Conservation (phyloP, 30 jellyfish, hydroid and myxozoan genomes). For the Hydra vulgaris region DNA sequence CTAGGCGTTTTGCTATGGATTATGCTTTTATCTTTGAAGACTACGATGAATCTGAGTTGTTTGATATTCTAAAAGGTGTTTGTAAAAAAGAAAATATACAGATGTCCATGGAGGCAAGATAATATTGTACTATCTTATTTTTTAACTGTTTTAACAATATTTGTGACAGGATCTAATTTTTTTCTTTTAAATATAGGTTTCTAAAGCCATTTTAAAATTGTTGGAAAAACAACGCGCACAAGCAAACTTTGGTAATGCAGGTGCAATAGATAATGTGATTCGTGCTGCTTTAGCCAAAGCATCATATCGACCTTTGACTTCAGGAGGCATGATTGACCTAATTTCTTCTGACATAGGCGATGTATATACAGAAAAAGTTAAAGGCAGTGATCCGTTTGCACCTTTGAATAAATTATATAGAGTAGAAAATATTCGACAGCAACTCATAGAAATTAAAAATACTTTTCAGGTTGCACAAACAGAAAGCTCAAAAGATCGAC, state of each 20-base stretch:
- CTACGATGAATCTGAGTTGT: background rate
- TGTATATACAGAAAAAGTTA: background rate
- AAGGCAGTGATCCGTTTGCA: slow-evolving; percentile 9
- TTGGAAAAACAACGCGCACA: slow-evolving; percentile 9
- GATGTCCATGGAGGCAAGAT: slow-evolving; percentile 6
- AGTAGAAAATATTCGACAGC: slow-evolving; percentile 5
- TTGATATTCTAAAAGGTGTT: background rate
- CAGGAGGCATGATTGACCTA: background rate
- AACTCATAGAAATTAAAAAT: no score
- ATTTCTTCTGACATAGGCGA: slow-evolving; percentile 1
- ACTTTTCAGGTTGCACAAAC: no score
- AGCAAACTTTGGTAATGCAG: slow-evolving; percentile 12
- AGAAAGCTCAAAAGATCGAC: no score
- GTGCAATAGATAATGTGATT: slow-evolving; percentile 7
- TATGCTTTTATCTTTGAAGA: slow-evolving; percentile 17
- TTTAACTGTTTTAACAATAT: no score
- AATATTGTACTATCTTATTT: no score
- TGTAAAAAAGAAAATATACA: slow-evolving; percentile 14
- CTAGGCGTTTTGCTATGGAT: slow-evolving; percentile 12
- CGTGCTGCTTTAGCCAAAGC: slow-evolving; percentile 20
- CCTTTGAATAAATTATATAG: slow-evolving; percentile 10
- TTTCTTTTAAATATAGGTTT: background rate
- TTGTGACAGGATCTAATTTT: no score
- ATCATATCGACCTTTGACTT: background rate
- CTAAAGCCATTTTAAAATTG: background rate